Evolutionary conservation across 2,888 invertebrate species (phyloP).

Genomic region (Urechis unicinctus): DNA sequence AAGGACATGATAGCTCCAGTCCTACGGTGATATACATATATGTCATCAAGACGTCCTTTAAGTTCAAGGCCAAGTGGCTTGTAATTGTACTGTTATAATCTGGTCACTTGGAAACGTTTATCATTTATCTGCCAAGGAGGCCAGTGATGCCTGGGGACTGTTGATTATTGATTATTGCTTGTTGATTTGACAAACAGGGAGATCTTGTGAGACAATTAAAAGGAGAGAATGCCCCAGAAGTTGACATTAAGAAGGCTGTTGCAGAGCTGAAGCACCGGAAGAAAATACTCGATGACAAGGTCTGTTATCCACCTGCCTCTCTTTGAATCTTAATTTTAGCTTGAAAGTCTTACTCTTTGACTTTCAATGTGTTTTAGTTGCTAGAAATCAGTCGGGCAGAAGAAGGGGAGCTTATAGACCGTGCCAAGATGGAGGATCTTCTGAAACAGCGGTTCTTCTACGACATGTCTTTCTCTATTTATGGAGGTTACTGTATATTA

Average conservation of each 20-base stretch:
- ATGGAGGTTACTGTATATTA: constrained; percentile 72
- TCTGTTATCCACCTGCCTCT: constrained; percentile 18
- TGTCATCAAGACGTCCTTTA: too few relatives aligned
- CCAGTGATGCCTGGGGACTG: too few relatives aligned
- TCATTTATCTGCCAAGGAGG: too few relatives aligned
- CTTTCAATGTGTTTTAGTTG: constrained; percentile 55
- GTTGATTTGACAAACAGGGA: too few relatives aligned
- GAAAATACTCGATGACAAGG: constrained; percentile 82
- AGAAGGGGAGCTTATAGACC: constrained; percentile 62
- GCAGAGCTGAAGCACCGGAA: constrained; percentile 86
- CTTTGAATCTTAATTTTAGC: neutral
- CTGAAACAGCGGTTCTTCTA: constrained; percentile 94
- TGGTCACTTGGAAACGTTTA: too few relatives aligned
- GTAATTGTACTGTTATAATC: too few relatives aligned
- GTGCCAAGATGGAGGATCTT: constrained; percentile 92
- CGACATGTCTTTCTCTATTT: constrained; percentile 98
- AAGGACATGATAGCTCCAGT: too few relatives aligned
- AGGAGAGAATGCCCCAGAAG: constrained; percentile 75
- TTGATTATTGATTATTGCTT: too few relatives aligned
- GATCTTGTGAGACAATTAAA: constrained; percentile 86
- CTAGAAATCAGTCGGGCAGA: constrained; percentile 58
- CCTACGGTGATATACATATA: too few relatives aligned
- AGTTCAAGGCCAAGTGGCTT: too few relatives aligned
- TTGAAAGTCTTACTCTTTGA: neutral
- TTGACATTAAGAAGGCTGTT: constrained; percentile 90